Conservation (phyloP, 2,113 vertebrate species). For the Nibea coibor region DNA sequence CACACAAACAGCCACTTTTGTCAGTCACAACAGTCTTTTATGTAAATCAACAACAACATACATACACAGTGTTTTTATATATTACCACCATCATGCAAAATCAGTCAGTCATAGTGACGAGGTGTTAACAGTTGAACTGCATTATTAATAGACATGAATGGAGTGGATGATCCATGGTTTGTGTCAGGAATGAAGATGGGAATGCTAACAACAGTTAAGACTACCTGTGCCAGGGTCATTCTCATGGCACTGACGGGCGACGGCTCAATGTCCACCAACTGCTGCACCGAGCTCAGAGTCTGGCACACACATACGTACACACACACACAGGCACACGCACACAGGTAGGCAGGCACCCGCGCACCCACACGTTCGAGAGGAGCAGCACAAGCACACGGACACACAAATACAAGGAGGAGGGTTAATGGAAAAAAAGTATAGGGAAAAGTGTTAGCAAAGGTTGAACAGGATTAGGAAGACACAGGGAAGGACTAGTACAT, state of each 20-base stretch:
- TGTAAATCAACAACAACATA: neutral
- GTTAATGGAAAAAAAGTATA: constrained; percentile 57
- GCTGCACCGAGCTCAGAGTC: constrained; percentile 95
- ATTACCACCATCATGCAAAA: neutral
- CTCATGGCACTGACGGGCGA: constrained; percentile 98
- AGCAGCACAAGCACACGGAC: constrained; percentile 62
- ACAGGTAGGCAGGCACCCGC: neutral
- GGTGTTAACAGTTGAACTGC: neutral
- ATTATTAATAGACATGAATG: constrained; percentile 17
- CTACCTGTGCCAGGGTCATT: constrained; percentile 99
- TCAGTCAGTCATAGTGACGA: neutral
- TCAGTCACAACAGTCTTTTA: neutral
- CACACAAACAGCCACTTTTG: neutral
- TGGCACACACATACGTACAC: constrained; percentile 76
- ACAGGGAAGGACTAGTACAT: constrained; percentile 47
- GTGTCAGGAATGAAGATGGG: constrained; percentile 42
- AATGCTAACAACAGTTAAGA: constrained; percentile 66
- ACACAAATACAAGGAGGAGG: constrained; percentile 62
- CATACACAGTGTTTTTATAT: neutral
- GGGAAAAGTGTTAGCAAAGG: constrained; percentile 68
- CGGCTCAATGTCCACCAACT: constrained; percentile 99
- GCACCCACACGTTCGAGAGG: constrained; percentile 42
- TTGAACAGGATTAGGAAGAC: constrained; percentile 54
- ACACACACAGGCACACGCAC: neutral
- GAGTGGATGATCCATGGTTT: constrained; percentile 43